Conservation (phyloP, 2,888 invertebrate genomes). For the Diaphora mendica region DNA sequence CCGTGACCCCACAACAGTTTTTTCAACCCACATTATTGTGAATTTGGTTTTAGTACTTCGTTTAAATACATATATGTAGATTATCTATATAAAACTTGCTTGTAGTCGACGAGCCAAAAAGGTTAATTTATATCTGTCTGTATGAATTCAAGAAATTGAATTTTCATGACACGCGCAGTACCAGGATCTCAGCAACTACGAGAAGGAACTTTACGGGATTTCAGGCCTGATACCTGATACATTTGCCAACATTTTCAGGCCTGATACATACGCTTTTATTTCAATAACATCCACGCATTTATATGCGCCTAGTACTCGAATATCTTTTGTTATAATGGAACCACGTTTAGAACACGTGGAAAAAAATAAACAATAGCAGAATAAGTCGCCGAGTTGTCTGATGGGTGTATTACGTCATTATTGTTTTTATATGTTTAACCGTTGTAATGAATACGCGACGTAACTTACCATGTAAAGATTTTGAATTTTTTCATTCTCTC, state of each 20-base stretch:
- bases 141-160: not conserved
- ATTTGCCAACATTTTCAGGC: conserved; percentile 9
- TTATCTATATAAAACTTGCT: not conserved
- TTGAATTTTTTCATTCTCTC: no score
- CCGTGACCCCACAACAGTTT: conserved; percentile 40
- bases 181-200: not conserved
- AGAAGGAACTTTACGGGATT: not conserved
- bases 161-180: not conserved
- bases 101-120: not conserved
- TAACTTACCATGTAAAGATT: not conserved
- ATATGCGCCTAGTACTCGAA: conserved; percentile 16
- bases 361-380: conserved; percentile 14
- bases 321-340: conserved; percentile 14
- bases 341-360: conserved; percentile 3
- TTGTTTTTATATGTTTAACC: not conserved
- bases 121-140: not conserved
- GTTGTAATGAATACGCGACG: not conserved
- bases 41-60: not conserved
- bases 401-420: conserved; percentile 16
- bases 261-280: conserved; percentile 1
- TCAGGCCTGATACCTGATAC: conserved; percentile 3
- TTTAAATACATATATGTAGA: not conserved
- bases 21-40: conserved; percentile 38
- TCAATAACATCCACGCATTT: conserved; percentile 11
- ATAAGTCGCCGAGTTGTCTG: conserved; percentile 23